Evolutionary conservation across 2,797 vertebrate genomes (phyloP), one percentile per base, ranked within the genome.

Genomic region (Brachyrhaphis roseni): DNA sequence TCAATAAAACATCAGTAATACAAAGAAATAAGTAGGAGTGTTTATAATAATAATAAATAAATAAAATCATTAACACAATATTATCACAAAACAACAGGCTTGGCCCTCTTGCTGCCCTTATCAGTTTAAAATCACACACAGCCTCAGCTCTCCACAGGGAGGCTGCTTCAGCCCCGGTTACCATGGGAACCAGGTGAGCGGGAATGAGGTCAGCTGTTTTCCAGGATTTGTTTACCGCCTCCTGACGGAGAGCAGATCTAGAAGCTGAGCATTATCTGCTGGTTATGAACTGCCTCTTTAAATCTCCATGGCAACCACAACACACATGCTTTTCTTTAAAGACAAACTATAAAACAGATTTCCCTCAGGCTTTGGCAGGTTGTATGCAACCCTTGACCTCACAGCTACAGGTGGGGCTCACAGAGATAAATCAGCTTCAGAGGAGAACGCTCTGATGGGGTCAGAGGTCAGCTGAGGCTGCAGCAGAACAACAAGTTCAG

Each of bases 381-480:
- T 74, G 3, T 46, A 72, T 51, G 80, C 76, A 75, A 84, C 79
- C 75, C 57, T 80, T 43, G 73, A 77, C 72, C 78, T 62, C 71
- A 7, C 77, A 66, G 71, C 47, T 51, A n/a, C 76, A 83, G 82
- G 84, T 80, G 28, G 18, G 36, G 13, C 77, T 83, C 75, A 78
- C 75, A 1, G 71, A 49, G 1, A 75, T 53, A 85, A 87, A 91
- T 85, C 86, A 82, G 79, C 1, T 88, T 90, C 91, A 91, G 82
- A 86, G 0, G 78, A n/a, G 83, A 82, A 36, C 3, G 15, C 59
- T 3, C 31, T 20, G 59, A 31, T 20, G 59, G 31, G n/a, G 53
- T 57, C 53, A n/a, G n/a, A 57, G 53, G 53, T 57, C 53, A 57
- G 26, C 26, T n/a, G 26, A n/a, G 10, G 53, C 26, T n/a, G 53